phyloP scores from a whole-genome alignment of 2,113 vertebrate species.

The Sakesphorus luctuosus region DNA sequence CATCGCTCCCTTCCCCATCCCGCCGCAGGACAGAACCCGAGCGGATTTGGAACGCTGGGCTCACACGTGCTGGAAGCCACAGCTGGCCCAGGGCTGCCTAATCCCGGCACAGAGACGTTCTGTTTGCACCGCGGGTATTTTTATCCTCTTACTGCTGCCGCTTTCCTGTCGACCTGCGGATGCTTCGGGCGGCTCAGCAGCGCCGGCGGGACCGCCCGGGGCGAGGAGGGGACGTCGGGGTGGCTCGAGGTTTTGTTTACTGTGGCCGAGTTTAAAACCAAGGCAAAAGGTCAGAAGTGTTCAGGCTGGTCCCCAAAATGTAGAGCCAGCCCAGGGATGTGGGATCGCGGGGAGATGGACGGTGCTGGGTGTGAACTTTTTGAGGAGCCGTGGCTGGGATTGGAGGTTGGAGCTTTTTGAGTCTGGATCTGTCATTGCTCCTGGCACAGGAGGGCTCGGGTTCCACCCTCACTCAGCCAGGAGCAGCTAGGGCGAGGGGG shows the following conservation, averaged over 20 bases:
- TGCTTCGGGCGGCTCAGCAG: not conserved
- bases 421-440: not conserved
- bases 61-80: not conserved
- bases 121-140: constrained; percentile 11
- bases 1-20: not conserved
- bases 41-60: not conserved
- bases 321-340: fast-evolving
- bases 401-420: not conserved
- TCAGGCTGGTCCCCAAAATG: not conserved
- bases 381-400: not conserved
- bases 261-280: not conserved
- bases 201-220: fast-evolving
- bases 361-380: not conserved
- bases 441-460: not conserved
- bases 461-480: fast-evolving
- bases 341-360: fast-evolving
- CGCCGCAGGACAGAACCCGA: fast-evolving
- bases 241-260: not conserved
- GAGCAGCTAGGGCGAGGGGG: not conserved
- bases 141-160: constrained; percentile 63
- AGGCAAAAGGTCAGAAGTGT: not conserved
- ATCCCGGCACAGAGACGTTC: constrained; percentile 24
- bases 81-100: not conserved
- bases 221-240: fast-evolving
- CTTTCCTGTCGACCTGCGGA: constrained; percentile 19